Conservation (phyloP, 53 echinoderm and acorn worm species). For the Echinometra lucunter region DNA sequence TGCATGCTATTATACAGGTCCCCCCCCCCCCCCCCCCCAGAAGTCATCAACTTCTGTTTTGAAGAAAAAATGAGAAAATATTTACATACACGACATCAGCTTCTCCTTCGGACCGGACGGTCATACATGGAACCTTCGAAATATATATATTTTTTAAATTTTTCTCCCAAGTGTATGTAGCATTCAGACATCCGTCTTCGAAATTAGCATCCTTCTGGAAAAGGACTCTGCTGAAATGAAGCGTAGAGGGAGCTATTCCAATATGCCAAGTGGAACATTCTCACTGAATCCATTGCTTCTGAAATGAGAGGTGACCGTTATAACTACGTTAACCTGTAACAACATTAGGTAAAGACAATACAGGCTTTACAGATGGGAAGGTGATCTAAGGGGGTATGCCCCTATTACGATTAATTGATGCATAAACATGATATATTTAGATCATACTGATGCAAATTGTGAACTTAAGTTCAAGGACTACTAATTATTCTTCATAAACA, state of each 20-base stretch:
- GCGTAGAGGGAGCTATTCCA: slow-evolving; percentile 43
- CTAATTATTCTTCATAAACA: not conserved
- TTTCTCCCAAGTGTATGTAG: too few species aligned
- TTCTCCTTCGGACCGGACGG: too few species aligned
- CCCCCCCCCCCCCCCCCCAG: too few species aligned
- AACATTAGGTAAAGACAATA: not conserved
- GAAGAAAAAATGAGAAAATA: too few species aligned
- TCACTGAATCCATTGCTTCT: not conserved
- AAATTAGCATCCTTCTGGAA: not conserved
- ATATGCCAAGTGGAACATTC: not conserved
- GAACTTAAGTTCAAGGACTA: slow-evolving; percentile 6
- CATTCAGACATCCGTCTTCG: too few species aligned
- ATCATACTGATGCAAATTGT: not conserved
- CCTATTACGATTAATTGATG: not conserved
- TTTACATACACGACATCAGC: too few species aligned
- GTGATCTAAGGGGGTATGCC: not conserved
- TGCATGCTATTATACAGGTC: too few species aligned
- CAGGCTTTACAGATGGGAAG: not conserved
- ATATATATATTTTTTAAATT: too few species aligned
- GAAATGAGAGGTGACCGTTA: not conserved
- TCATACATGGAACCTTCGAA: too few species aligned
- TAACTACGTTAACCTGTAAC: not conserved
- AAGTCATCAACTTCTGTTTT: too few species aligned
- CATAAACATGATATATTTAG: not conserved
- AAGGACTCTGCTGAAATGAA: not conserved